Percentiles rank a stretch among this genome's conserved stretches.
phyloP scores from a whole-genome alignment of 1,140 invertebrate species.

The Bombus sibiricus region DNA sequence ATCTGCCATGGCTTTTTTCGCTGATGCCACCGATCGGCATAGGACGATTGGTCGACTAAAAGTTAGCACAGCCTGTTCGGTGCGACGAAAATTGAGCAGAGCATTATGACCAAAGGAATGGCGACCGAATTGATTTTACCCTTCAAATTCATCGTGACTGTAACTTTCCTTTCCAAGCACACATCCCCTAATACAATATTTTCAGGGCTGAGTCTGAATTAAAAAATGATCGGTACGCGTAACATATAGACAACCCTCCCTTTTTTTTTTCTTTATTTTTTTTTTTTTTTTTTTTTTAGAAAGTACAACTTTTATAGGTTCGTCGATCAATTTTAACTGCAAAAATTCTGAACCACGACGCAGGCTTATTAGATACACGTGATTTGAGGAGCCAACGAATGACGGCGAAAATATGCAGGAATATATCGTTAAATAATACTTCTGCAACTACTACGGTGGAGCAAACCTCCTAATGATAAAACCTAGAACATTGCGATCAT shows the following conservation, averaged over 20 bases:
- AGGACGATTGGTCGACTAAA: constrained; percentile 64
- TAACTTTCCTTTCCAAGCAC: constrained; percentile 41
- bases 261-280: neutral
- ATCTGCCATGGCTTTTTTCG: constrained; percentile 63
- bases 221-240: constrained; percentile 28
- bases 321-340: constrained; percentile 29
- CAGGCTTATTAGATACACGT: constrained; percentile 50
- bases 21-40: constrained; percentile 58
- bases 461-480: constrained; percentile 64
- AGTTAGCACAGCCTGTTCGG: constrained; percentile 65
- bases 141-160: neutral
- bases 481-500: constrained; percentile 64
- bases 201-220: constrained; percentile 19
- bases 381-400: constrained; percentile 54
- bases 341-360: constrained; percentile 41
- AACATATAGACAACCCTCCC: constrained; percentile 11
- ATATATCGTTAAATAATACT: constrained; percentile 70
- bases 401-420: constrained; percentile 65
- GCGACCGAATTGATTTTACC: constrained; percentile 48
- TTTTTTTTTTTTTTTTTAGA: constrained; percentile 5
- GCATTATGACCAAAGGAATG: constrained; percentile 65
- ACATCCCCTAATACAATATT: constrained; percentile 27
- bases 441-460: constrained; percentile 67
- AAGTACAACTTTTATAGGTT: constrained; percentile 33
- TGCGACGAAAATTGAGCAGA: constrained; percentile 71